phyloP scores from a whole-genome alignment of 2,113 vertebrate species.

The Halcyon malimbica region DNA sequence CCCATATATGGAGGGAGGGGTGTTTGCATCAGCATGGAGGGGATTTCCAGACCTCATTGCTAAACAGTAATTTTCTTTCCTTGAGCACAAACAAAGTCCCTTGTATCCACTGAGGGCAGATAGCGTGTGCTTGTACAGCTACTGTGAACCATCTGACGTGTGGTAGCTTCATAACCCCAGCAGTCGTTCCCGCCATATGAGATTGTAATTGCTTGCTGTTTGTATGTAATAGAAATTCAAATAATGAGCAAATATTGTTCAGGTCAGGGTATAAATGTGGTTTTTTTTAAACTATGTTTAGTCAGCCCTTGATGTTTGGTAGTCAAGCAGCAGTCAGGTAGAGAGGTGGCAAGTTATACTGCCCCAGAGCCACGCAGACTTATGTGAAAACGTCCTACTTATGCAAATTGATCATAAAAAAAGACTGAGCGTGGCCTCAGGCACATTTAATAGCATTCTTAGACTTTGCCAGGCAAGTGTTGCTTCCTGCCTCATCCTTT shows the following conservation, averaged over 20 bases:
- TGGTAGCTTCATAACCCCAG: not conserved
- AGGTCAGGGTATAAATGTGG: not conserved
- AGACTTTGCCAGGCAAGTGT: slow-evolving; percentile 49
- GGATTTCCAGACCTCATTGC: not conserved
- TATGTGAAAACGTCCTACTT: slow-evolving; percentile 44
- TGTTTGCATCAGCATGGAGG: not conserved
- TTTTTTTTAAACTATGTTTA: not conserved
- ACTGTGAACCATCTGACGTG: not conserved
- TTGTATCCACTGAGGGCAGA: not conserved
- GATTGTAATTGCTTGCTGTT: slow-evolving; percentile 15
- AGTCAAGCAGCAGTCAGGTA: not conserved
- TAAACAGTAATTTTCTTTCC: not conserved
- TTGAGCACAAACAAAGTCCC: not conserved
- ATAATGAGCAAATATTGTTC: not conserved
- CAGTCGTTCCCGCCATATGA: not conserved
- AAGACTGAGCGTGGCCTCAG: slow-evolving; percentile 20
- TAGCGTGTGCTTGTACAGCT: not conserved
- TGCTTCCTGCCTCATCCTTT: not conserved
- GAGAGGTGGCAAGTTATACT: not conserved
- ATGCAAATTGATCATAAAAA: slow-evolving; percentile 62
- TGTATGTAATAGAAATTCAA: not conserved
- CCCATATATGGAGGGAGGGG: no score
- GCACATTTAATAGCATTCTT: slow-evolving; percentile 56
- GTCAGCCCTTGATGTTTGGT: not conserved
- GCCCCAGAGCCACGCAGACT: slow-evolving; percentile 17